phyloP scores from a whole-genome alignment of 2,797 vertebrate genomes.

The Parauchenoglanis ngamensis region DNA sequence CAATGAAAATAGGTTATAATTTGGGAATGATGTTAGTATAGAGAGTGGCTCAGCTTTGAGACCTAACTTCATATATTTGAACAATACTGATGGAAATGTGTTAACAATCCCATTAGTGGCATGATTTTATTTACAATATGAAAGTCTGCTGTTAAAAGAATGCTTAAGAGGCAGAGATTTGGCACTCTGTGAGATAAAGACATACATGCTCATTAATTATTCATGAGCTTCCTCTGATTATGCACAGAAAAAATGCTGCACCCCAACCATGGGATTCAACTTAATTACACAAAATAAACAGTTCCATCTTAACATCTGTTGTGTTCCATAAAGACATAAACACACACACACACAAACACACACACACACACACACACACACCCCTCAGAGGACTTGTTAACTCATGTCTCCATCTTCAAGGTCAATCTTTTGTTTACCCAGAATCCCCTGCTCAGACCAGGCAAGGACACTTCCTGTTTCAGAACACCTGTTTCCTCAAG shows the following conservation, averaged over 20 bases:
- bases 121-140: background rate
- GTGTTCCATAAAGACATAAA: background rate
- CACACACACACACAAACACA: background rate
- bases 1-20: background rate
- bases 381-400: conserved; percentile 3
- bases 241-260: background rate
- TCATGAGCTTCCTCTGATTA: background rate
- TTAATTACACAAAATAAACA: background rate
- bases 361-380: background rate
- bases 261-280: background rate
- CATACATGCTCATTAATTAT: conserved; percentile 3
- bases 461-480: conserved; percentile 3
- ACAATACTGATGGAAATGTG: background rate
- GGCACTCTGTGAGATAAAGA: background rate
- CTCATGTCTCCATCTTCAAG: conserved; percentile 14
- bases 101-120: background rate
- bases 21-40: background rate
- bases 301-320: background rate
- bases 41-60: background rate
- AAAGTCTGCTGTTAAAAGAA: background rate
- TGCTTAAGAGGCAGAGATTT: background rate
- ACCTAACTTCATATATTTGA: background rate
- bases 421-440: conserved; percentile 13
- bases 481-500: conserved; percentile 3
- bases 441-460: background rate